A percentile compares a stretch with the other conserved stretches of the same genome.
phyloP scores from a whole-genome alignment of 2,888 invertebrate genomes.

The Agrotis clavis region DNA sequence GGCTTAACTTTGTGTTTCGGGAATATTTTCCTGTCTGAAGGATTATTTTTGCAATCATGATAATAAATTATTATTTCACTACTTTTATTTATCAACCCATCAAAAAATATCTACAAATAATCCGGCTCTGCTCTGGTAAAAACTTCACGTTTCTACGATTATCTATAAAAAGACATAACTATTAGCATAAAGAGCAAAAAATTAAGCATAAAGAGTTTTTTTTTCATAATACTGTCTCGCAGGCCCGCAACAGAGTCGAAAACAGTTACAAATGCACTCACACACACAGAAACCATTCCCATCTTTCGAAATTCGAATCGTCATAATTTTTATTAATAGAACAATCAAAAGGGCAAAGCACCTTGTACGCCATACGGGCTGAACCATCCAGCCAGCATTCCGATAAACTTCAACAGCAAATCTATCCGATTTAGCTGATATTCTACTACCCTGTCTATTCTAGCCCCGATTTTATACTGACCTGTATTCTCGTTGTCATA shows the following conservation, averaged over 20 bases:
- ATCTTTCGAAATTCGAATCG: conserved; percentile 16
- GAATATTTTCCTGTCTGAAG: neutral
- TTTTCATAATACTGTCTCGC: too few species aligned
- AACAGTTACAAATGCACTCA: neutral
- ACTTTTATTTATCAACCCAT: neutral
- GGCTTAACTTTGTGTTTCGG: conserved; percentile 6
- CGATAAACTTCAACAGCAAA: conserved; percentile 39
- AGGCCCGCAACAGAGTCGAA: neutral
- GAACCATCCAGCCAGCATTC: conserved; percentile 36
- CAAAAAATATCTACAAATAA: too few species aligned
- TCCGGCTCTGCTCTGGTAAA: too few species aligned
- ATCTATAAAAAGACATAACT: too few species aligned
- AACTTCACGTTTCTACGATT: neutral
- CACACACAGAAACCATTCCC: neutral
- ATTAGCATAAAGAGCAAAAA: too few species aligned
- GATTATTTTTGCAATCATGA: neutral
- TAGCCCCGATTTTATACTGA: neutral
- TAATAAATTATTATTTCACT: neutral
- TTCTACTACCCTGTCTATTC: neutral
- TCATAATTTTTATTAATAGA: conserved; percentile 41
- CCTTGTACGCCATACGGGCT: conserved; percentile 34
- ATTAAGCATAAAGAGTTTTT: too few species aligned
- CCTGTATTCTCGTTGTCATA: neutral
- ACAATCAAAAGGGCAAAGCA: conserved; percentile 6
- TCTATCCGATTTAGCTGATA: conserved; percentile 29